Evolutionary conservation across 2,888 invertebrate species (phyloP), one percentile per base, ranked within the genome.

Genomic region (Xylota sylvarum): DNA sequence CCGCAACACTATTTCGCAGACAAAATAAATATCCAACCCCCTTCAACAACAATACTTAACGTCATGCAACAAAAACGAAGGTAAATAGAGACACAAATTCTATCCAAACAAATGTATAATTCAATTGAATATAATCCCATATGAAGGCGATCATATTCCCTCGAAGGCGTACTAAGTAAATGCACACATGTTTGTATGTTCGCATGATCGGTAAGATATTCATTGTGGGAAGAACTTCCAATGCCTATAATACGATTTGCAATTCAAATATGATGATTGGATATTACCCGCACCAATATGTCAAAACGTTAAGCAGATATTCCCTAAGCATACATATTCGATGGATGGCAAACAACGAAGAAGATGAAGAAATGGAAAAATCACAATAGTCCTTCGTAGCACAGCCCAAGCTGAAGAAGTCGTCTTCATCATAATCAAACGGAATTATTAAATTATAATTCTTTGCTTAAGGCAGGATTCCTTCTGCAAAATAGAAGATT

Each of bases 191-290:
- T n/a, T n/a, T n/a, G 70, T 32, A 35, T 23, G 52, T 37, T 48
- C 27, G 23, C 52, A 62, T 62, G 9, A 14, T 32, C 14, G 23
- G 6, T 69, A 19, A 62, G 50, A 50, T 77, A 72, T 67, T 65
- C 77, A 78, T 50, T 78, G 77, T 81, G 81, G 85, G 85, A 85
- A 77, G 77, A 69, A 56, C 48, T 82, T 35, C 14, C 37, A 65
- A 60, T 62, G 67, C 65, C 30, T 56, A 67, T 81, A 81, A 67
- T 67, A 73, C 77, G 73, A 86, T 86, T 86, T 86, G 82, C 86
- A 86, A 86, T 86, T 86, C 78, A 86, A 82, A 82, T 86, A 86
- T 78, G 82, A 86, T 82, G 86, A 86, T 82, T 86, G 86, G 82
- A 86, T 86, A 82, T 77, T 86, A 82, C 73, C 81, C 50, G 78